phyloP scores from a whole-genome alignment of 2,113 vertebrate genomes.

The Chionis minor region DNA sequence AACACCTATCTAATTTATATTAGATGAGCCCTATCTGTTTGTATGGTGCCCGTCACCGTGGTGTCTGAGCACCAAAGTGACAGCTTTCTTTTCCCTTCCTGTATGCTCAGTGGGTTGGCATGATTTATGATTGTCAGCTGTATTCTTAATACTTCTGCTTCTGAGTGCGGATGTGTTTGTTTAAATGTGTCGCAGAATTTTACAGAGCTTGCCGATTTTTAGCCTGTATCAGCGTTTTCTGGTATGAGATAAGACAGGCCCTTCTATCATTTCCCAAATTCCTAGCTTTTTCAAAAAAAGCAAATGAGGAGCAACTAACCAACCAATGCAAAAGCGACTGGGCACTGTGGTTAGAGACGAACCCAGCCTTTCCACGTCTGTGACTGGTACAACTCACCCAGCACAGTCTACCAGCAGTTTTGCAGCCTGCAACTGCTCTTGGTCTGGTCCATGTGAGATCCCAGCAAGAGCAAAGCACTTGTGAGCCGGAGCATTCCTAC shows the following conservation, averaged over 20 bases:
- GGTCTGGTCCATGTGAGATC: fast-evolving
- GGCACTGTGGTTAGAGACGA: not conserved
- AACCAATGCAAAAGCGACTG: fast-evolving
- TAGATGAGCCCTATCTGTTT: not conserved
- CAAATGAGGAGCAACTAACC: fast-evolving
- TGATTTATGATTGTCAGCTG: not conserved
- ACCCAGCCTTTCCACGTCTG: not conserved
- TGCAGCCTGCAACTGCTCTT: not conserved
- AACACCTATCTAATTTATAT: not conserved
- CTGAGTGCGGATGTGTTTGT: not conserved
- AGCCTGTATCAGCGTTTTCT: not conserved
- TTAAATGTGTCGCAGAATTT: not conserved
- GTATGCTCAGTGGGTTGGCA: not conserved
- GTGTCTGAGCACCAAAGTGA: not conserved
- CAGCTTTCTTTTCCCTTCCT: not conserved
- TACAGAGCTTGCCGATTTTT: not conserved
- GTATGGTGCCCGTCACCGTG: not conserved
- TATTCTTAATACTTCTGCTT: not conserved
- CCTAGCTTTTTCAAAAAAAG: not conserved
- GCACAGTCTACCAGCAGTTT: not conserved
- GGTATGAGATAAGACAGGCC: not conserved
- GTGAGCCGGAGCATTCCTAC: fast-evolving
- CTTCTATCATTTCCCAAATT: not conserved
- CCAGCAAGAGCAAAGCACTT: not conserved
- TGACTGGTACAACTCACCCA: not conserved